Conservation (phyloP, 2,888 invertebrate genomes). For the Arrhopalites spinosus region DNA sequence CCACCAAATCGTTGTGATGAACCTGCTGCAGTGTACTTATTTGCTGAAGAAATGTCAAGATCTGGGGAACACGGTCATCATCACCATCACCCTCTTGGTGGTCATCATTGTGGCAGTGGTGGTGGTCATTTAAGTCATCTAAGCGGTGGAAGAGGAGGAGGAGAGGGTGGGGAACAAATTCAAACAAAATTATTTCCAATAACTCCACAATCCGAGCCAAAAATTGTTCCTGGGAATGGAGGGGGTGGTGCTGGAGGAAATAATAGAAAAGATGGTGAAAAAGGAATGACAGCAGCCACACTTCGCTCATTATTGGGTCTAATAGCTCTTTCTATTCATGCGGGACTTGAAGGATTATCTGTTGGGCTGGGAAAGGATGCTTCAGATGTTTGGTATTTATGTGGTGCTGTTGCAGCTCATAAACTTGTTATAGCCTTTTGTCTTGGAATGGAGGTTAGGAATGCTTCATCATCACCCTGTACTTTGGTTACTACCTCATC, state of each 20-base stretch:
- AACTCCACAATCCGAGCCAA: slow-evolving; percentile 29
- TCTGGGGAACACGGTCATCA: slow-evolving; percentile 49
- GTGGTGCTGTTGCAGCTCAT: slow-evolving; percentile 81
- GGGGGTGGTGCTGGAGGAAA: background rate
- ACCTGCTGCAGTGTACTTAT: slow-evolving; percentile 55
- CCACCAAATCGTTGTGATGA: slow-evolving; percentile 56
- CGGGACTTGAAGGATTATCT: slow-evolving; percentile 83
- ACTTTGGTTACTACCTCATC: slow-evolving; percentile 54
- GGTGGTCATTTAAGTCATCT: too few species aligned
- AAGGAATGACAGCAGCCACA: slow-evolving; percentile 57
- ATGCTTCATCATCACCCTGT: slow-evolving; percentile 53
- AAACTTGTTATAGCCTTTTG: slow-evolving; percentile 87
- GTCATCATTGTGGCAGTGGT: slow-evolving; percentile 38
- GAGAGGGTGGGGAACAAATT: slow-evolving; percentile 44
- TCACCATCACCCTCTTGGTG: slow-evolving; percentile 36
- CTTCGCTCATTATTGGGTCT: slow-evolving; percentile 78
- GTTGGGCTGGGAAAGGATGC: slow-evolving; percentile 75
- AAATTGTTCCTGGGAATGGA: slow-evolving; percentile 17
- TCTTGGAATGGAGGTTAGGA: slow-evolving; percentile 75
- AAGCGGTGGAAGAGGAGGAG: too few species aligned
- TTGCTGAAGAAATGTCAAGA: slow-evolving; percentile 53
- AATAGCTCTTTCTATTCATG: slow-evolving; percentile 81
- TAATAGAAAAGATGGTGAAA: slow-evolving; percentile 32
- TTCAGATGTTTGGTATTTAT: slow-evolving; percentile 74
- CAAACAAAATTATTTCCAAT: slow-evolving; percentile 50